Percentiles rank a stretch among this genome's conserved stretches.
Conservation (phyloP, 35 echinoderm and acorn worm genomes). For the Apostichopus parvimensis region DNA sequence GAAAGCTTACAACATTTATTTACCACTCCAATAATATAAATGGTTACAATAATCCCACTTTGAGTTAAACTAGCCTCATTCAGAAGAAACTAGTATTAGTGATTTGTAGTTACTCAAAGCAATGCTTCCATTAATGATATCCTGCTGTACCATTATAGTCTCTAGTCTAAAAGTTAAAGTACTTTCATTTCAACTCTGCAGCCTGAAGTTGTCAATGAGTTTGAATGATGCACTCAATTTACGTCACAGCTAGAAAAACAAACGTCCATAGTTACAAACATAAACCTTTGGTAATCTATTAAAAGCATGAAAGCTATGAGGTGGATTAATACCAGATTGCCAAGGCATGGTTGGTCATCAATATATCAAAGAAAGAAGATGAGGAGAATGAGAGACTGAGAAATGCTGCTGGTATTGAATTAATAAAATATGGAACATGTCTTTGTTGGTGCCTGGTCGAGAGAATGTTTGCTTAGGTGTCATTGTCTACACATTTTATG, state of each 20-base stretch:
- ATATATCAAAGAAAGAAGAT: no score
- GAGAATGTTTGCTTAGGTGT: no score
- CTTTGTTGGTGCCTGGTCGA: no score
- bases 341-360: no score
- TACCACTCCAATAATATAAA: no score
- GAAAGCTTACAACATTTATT: no score
- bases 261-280: neutral
- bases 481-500: no score
- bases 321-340: neutral
- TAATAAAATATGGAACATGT: no score
- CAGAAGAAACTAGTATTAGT: neutral
- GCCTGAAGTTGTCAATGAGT: neutral
- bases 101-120: neutral
- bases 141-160: neutral
- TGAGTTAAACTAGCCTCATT: neutral
- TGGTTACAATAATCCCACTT: no score
- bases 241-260: conserved; percentile 1
- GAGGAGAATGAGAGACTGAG: no score
- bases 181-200: neutral
- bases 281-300: neutral
- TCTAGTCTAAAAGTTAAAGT: neutral
- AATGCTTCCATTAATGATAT: neutral
- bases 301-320: neutral
- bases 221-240: conserved; percentile 1
- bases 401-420: no score